Evolutionary conservation across 2,797 vertebrate species (phyloP).

Genomic region (Picus viridis): DNA sequence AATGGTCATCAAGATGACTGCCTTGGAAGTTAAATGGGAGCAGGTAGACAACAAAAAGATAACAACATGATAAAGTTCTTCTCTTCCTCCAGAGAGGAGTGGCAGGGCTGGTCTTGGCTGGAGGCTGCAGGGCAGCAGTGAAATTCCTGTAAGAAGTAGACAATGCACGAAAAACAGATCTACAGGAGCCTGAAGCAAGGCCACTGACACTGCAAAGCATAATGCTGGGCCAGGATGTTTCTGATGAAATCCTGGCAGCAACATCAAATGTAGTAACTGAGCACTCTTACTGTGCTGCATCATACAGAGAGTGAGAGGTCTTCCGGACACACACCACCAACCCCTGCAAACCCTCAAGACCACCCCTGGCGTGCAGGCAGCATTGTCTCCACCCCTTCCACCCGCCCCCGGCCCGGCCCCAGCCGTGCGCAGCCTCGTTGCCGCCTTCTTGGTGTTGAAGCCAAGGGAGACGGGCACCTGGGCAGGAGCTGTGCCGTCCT

Average conservation of each 20-base stretch:
- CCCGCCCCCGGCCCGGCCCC: constrained; percentile 12
- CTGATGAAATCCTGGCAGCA: neutral
- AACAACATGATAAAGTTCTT: neutral
- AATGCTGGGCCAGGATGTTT: neutral
- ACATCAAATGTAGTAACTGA: neutral
- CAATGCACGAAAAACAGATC: neutral
- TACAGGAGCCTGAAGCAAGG: neutral
- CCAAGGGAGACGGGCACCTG: neutral
- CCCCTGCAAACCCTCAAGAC: neutral
- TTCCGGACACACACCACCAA: neutral
- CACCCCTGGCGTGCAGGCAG: neutral
- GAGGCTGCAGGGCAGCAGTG: neutral
- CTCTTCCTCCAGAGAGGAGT: neutral
- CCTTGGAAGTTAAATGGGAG: neutral
- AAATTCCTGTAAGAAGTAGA: neutral
- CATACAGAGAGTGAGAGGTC: neutral
- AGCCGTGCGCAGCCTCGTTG: neutral
- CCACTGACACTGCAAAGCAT: neutral
- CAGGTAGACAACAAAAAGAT: neutral
- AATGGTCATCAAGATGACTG: neutral
- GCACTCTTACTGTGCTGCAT: neutral
- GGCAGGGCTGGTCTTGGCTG: neutral
- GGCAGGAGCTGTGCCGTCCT: neutral
- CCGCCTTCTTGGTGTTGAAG: constrained; percentile 15
- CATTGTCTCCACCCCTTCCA: neutral